Conservation (phyloP, 2,888 invertebrate genomes). For the Molanna angustata region DNA sequence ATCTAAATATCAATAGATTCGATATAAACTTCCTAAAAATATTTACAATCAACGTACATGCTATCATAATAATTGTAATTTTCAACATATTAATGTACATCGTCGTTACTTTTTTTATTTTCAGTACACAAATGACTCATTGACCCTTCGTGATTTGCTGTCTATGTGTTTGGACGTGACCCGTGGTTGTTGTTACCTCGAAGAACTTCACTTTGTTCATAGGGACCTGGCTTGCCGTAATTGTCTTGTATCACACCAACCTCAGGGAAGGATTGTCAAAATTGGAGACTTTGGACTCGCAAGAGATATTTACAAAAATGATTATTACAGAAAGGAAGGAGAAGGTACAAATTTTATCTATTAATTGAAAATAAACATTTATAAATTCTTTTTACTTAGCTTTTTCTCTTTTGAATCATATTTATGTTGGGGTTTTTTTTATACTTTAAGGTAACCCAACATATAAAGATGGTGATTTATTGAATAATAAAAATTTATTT, state of each 20-base stretch:
- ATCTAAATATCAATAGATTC: too few species aligned
- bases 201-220: conserved; percentile 97
- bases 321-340: conserved; percentile 95
- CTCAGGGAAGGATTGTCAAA: conserved; percentile 79
- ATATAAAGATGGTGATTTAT: too few species aligned
- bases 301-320: conserved; percentile 94
- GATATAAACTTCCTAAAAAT: too few species aligned
- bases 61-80: not conserved
- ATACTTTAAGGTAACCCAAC: too few species aligned
- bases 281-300: conserved; percentile 97
- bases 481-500: too few species aligned
- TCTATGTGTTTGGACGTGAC: conserved; percentile 96
- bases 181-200: conserved; percentile 91
- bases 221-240: conserved; percentile 95
- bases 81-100: not conserved
- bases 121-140: conserved; percentile 60
- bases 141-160: conserved; percentile 81
- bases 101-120: conserved; percentile 29
- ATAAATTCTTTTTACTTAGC: too few species aligned
- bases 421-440: too few species aligned
- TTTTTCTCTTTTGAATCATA: too few species aligned
- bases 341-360: conserved; percentile 58
- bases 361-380: too few species aligned
- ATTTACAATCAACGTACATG: too few species aligned
- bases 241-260: conserved; percentile 82